Evolutionary conservation across 2,888 invertebrate species (phyloP).

Genomic region (Gryllus longicercus): DNA sequence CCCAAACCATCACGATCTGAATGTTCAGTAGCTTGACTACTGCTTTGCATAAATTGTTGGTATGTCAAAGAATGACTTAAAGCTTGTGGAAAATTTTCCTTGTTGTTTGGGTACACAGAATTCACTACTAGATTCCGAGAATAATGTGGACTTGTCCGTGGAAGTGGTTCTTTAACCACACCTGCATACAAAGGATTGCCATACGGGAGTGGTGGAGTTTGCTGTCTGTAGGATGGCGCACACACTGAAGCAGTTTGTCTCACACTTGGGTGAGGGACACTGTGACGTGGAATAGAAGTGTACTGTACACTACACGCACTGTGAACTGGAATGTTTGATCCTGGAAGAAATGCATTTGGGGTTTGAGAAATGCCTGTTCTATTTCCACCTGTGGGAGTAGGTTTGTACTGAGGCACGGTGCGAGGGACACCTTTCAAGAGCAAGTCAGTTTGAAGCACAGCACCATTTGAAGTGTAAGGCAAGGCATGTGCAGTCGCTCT

Average conservation of each 20-base stretch:
- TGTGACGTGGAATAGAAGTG: background rate
- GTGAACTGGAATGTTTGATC: background rate
- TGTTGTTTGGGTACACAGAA: background rate
- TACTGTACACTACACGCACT: background rate
- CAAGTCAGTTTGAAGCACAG: background rate
- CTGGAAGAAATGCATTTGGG: background rate
- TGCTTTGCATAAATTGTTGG: background rate
- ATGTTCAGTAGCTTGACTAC: background rate
- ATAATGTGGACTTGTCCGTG: background rate
- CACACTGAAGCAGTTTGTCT: background rate
- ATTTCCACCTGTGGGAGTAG: background rate
- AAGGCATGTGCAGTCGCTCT: background rate
- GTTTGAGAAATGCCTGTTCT: background rate
- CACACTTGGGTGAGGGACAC: background rate
- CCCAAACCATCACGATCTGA: background rate
- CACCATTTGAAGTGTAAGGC: background rate
- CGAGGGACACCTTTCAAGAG: background rate
- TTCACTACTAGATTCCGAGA: background rate
- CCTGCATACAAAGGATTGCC: background rate
- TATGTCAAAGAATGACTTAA: slow-evolving; percentile 17
- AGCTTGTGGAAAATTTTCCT: background rate
- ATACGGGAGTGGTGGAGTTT: background rate
- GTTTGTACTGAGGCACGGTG: background rate
- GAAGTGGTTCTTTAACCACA: background rate
- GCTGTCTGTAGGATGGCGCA: background rate